These are phyloP conservation scores for Strigamia transsilvanica DNA, from an alignment of 2,888 invertebrate genomes.

Conservation along the genomic window DNA sequence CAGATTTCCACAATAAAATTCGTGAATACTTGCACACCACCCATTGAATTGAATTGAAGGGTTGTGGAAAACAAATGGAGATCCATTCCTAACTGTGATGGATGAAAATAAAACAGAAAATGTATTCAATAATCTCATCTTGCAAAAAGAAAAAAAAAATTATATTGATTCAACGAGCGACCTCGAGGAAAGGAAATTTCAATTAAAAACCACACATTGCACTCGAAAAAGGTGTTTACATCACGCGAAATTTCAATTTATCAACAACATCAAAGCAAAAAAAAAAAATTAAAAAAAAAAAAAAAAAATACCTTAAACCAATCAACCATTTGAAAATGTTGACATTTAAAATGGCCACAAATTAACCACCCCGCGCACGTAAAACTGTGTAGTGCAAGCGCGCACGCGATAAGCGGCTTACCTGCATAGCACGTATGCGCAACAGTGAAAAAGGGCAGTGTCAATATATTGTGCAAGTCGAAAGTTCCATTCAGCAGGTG, in stretches of 20 bases:
- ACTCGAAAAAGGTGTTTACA: too few relatives aligned
- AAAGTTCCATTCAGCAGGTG: constrained; percentile 46
- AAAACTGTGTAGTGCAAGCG: too few relatives aligned
- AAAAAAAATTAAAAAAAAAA: neutral
- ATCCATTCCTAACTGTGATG: neutral
- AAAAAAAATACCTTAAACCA: constrained; percentile 1
- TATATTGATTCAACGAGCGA: too few relatives aligned
- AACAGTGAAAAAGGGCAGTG: constrained; percentile 4
- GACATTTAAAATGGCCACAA: constrained; percentile 43
- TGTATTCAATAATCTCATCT: too few relatives aligned
- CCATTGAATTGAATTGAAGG: neutral
- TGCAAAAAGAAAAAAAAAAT: too few relatives aligned
- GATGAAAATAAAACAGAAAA: neutral
- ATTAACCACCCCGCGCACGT: constrained; percentile 26
- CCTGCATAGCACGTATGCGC: neutral
- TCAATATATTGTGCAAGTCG: constrained; percentile 1
- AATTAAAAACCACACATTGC: too few relatives aligned
- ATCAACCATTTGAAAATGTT: constrained; percentile 40
- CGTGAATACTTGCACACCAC: too few relatives aligned
- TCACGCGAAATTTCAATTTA: too few relatives aligned
- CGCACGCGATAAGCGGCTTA: constrained; percentile 11
- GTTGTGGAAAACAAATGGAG: neutral
- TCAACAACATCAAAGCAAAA: neutral
- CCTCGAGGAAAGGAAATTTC: too few relatives aligned
- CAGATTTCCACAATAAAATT: too few relatives aligned